Conservation (phyloP, 1,140 invertebrate species). For the Drosophila lowei region DNA sequence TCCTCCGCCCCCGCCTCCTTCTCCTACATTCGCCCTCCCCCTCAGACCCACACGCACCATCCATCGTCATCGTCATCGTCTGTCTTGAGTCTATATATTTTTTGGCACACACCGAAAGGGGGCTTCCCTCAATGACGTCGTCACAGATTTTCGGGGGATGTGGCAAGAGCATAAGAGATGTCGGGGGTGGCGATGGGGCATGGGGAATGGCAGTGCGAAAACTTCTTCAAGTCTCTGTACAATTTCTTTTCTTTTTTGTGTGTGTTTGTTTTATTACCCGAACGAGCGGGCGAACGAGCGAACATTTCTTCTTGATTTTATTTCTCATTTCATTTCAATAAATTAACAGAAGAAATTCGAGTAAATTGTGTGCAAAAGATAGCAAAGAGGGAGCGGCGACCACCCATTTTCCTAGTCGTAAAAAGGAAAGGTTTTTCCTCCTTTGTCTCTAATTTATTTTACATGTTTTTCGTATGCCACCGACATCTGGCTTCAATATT, state of each 20-base stretch:
- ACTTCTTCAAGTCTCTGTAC: slow-evolving; percentile 2
- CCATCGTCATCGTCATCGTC: no score
- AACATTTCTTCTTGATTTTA: slow-evolving; percentile 67
- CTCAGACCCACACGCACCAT: neutral
- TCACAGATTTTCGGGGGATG: slow-evolving; percentile 14
- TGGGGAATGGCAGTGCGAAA: neutral
- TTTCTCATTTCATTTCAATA: slow-evolving; percentile 76
- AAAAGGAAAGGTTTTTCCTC: slow-evolving; percentile 1
- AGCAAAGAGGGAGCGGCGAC: slow-evolving; percentile 52
- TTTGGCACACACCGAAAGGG: neutral
- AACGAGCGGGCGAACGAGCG: neutral
- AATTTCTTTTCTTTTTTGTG: neutral
- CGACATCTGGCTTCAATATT: slow-evolving; percentile 3
- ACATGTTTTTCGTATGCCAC: slow-evolving; percentile 6
- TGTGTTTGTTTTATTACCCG: slow-evolving; percentile 9
- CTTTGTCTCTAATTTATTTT: slow-evolving; percentile 7
- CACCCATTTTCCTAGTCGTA: neutral
- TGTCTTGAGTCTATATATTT: neutral
- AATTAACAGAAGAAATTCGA: slow-evolving; percentile 69
- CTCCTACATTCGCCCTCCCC: neutral
- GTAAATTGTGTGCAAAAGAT: slow-evolving; percentile 61
- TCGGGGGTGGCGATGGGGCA: neutral
- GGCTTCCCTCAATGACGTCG: slow-evolving; percentile 23
- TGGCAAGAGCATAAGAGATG: slow-evolving; percentile 4
- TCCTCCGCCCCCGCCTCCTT: no score